Evolutionary conservation across 2,888 invertebrate genomes (phyloP).

Genomic region (Scaptomyza flava): DNA sequence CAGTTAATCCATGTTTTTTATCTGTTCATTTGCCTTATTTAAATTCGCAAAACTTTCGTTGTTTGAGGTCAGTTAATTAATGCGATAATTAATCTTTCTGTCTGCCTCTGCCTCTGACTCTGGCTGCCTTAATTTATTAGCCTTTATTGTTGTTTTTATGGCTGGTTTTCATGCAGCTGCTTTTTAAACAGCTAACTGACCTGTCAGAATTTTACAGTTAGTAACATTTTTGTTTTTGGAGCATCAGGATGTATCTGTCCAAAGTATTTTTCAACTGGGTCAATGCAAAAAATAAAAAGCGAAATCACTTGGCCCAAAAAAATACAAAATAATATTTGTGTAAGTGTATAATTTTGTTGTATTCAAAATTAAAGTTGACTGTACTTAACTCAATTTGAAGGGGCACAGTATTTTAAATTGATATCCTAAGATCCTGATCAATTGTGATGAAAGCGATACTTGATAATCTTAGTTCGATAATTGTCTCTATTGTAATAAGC

Average conservation of each 20-base stretch:
- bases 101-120: constrained; percentile 22
- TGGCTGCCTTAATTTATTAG: constrained; percentile 38
- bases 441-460: constrained; percentile 3
- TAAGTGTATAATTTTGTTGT: background rate
- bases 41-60: constrained; percentile 74
- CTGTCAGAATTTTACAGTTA: constrained; percentile 77
- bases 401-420: background rate
- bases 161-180: constrained; percentile 49
- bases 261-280: constrained; percentile 52
- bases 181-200: constrained; percentile 73
- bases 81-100: constrained; percentile 80
- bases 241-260: constrained; percentile 32
- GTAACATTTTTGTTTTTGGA: constrained; percentile 33
- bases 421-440: background rate
- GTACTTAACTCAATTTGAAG: no score
- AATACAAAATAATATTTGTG: background rate
- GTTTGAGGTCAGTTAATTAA: constrained; percentile 82
- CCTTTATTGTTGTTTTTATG: constrained; percentile 52
- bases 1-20: constrained; percentile 24
- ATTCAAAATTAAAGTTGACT: background rate
- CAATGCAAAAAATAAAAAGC: constrained; percentile 41
- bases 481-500: constrained; percentile 30
- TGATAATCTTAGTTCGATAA: background rate
- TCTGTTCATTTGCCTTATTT: constrained; percentile 23
- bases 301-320: constrained; percentile 38